These are phyloP conservation scores for Agriotes lineatus DNA, from an alignment of 2,888 invertebrate genomes.

Conservation along the genomic window DNA sequence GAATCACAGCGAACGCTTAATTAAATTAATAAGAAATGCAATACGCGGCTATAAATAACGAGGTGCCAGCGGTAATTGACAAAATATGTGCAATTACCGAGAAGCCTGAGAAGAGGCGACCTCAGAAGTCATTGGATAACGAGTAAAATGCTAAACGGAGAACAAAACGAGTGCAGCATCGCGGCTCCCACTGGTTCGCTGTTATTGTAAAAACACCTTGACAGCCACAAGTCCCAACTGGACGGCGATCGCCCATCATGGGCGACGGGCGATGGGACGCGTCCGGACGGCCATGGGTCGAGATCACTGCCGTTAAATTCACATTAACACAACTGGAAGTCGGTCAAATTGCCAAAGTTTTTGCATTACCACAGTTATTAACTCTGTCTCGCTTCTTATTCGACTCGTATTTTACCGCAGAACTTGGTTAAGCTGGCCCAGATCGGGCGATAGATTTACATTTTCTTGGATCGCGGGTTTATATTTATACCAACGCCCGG, in stretches of 20 bases:
- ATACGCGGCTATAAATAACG: constrained; percentile 35
- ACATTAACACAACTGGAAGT: constrained; percentile 6
- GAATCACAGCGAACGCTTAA: constrained; percentile 32
- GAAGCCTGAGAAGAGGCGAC: constrained; percentile 33
- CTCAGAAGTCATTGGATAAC: constrained; percentile 38
- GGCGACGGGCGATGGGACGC: constrained; percentile 2
- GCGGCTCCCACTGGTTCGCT: constrained; percentile 27
- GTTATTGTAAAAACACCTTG: constrained; percentile 31
- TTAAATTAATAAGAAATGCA: constrained; percentile 41
- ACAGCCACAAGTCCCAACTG: constrained; percentile 29
- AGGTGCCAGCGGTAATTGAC: constrained; percentile 35
- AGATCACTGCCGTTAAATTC: constrained; percentile 17
- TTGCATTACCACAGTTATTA: constrained; percentile 6
- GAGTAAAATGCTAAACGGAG: constrained; percentile 32
- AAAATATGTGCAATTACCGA: constrained; percentile 38
- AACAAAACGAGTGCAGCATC: constrained; percentile 13
- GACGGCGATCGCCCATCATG: constrained; percentile 11
- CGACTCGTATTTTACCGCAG: neutral
- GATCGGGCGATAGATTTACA: neutral
- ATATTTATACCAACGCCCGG: too few relatives aligned
- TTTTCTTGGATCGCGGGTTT: neutral
- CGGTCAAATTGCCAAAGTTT: constrained; percentile 14
- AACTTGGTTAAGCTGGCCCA: neutral
- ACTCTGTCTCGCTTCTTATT: neutral
- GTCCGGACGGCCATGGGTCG: neutral